phyloP scores from a whole-genome alignment of 2,113 vertebrate species.

The Chaenocephalus aceratus region DNA sequence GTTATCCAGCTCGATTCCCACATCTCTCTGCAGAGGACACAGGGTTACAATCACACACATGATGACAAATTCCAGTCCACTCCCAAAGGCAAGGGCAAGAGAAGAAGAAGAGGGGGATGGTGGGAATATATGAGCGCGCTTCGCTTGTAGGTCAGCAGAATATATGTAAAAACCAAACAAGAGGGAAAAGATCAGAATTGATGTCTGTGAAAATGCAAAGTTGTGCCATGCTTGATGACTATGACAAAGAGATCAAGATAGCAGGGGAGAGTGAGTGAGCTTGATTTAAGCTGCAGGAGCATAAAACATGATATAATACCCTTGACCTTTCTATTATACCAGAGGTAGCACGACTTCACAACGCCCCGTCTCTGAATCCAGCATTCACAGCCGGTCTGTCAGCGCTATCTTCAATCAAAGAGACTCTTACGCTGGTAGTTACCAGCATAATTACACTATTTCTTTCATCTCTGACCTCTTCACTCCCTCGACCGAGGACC shows the following conservation, averaged over 20 bases:
- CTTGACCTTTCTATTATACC: conserved; percentile 80
- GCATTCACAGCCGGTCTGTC: conserved; percentile 45
- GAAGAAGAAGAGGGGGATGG: conserved; percentile 13
- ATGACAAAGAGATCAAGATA: conserved; percentile 72
- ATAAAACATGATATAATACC: conserved; percentile 75
- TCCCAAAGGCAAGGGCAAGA: conserved; percentile 63
- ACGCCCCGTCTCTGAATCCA: conserved; percentile 53
- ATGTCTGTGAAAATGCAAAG: conserved; percentile 62
- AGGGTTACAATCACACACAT: conserved; percentile 61
- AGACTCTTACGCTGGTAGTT: conserved; percentile 68
- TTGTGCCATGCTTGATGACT: conserved; percentile 51
- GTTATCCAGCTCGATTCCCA: conserved; percentile 91
- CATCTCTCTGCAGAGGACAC: conserved; percentile 87
- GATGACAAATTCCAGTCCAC: conserved; percentile 63
- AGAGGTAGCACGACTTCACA: conserved; percentile 41
- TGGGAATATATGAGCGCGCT: conserved; percentile 66
- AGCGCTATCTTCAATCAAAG: conserved; percentile 68
- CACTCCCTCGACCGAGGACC: conserved; percentile 62
- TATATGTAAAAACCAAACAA: conserved; percentile 63
- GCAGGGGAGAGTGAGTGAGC: conserved; percentile 49
- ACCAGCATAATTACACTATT: conserved; percentile 79
- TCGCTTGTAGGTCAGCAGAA: conserved; percentile 53
- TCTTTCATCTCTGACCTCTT: conserved; percentile 82
- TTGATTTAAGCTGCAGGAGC: conserved; percentile 68
- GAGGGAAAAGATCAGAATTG: conserved; percentile 57